Evolutionary conservation across 1,140 invertebrate genomes (phyloP), one percentile per base, ranked within the genome.

Genomic region (Hyposmocoma kahamanoa): DNA sequence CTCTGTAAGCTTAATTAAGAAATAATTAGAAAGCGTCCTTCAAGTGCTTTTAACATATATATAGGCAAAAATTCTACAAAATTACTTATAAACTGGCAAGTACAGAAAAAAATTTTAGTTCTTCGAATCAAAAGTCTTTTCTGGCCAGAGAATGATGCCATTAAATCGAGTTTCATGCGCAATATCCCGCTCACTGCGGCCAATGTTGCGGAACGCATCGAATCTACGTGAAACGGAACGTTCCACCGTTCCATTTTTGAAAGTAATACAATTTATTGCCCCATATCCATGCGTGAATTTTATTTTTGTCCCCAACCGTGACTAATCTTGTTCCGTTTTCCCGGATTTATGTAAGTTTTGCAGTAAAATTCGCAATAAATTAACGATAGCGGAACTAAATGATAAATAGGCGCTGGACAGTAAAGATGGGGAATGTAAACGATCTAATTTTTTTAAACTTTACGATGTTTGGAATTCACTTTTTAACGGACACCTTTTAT

Each of bases 181-280:
- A 70, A 81, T 78, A 75, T 73, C 76, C 72, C 62, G 57, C 59
- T 36, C 53, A 59, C 41, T 57, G 58, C 47, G 49, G 20, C 62
- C 70, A 83, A 80, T 83, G 76, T 72, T 49, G 59, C 68, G 79
- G 68, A 77, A 80, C 79, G 69, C 71, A 71, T 74, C 62, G 51
- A 65, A 67, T 41, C 39, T 42, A 42, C 41, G 26, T 53, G 50
- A 53, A 57, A 61, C 50, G 47, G 59, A 63, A 53, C 57, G 50
- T 26, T 10, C 15, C 32, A 36, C 20, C 54, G 59, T 53, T 60
- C 57, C 62, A 59, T 67, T 75, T 74, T 67, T 66, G 66, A 78
- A 67, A 50, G 56, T 66, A 67, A 50, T 54, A 53, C 52, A 50
- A 74, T 71, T 78, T 78, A 75, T 70, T 57, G 56, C 49, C 45